A percentile compares a stretch with the other conserved stretches of the same genome.
Evolutionary conservation across 64 coral and sea anemone species (phyloP).

Genomic region (Orbicella faveolata): DNA sequence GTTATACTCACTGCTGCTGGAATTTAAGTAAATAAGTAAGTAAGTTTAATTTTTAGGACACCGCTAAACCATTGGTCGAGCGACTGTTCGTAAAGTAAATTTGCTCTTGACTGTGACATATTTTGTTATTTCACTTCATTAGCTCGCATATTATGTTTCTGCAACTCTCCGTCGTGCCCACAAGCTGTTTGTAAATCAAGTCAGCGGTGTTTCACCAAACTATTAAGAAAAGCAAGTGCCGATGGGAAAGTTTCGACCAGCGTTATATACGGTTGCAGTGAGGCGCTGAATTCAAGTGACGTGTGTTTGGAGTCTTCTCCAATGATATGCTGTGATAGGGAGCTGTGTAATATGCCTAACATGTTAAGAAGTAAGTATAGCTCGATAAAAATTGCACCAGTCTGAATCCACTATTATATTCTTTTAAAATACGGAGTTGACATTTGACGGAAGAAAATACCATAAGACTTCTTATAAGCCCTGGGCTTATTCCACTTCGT

Average conservation of each 20-base stretch:
- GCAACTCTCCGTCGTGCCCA: slow-evolving; percentile 31
- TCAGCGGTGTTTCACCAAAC: slow-evolving; percentile 32
- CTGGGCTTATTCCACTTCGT: too few relatives aligned
- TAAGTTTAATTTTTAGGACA: too few relatives aligned
- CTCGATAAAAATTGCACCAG: too few relatives aligned
- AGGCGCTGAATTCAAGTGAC: not conserved
- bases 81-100: not conserved
- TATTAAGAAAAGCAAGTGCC: not conserved
- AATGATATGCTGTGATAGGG: slow-evolving; percentile 12
- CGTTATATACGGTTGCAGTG: slow-evolving; percentile 16
- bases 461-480: too few relatives aligned
- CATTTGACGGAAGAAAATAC: too few relatives aligned
- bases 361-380: slow-evolving; percentile 15
- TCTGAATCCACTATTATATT: too few relatives aligned
- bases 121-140: not conserved
- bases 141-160: slow-evolving; percentile 25
- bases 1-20: too few relatives aligned
- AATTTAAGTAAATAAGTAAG: too few relatives aligned
- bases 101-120: not conserved
- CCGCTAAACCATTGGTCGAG: too few relatives aligned
- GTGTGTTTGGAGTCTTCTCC: not conserved
- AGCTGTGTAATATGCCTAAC: slow-evolving; percentile 41
- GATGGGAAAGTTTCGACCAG: slow-evolving; percentile 17
- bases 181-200: slow-evolving; percentile 34
- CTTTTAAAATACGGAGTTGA: too few relatives aligned